Conservation (phyloP, 1,140 invertebrate species). For the Scylla paramamosain region DNA sequence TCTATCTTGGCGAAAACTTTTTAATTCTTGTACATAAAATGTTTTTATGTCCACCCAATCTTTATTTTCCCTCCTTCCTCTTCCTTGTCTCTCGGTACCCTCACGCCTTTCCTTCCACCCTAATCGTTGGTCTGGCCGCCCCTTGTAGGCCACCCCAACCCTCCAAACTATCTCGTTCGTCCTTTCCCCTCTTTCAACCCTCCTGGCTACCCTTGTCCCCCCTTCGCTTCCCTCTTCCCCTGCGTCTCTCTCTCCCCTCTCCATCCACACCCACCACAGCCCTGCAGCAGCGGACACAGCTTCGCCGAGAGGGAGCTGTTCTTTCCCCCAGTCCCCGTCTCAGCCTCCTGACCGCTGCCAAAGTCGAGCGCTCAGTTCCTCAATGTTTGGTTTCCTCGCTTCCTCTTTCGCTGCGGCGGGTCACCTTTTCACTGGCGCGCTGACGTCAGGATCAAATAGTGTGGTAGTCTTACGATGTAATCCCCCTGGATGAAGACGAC, state of each 20-base stretch:
- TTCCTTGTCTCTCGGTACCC: neutral
- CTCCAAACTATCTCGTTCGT: neutral
- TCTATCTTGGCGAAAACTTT: too few species aligned
- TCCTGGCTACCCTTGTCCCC: neutral
- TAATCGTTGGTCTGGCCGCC: neutral
- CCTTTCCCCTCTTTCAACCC: neutral
- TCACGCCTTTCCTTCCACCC: neutral
- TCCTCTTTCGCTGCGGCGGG: neutral
- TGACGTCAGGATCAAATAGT: neutral
- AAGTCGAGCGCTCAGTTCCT: neutral
- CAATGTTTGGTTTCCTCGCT: conserved; percentile 38
- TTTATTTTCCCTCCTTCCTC: neutral
- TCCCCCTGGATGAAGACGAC: neutral
- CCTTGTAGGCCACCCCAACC: neutral
- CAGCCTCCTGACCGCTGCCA: conserved; percentile 32
- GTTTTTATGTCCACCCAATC: neutral
- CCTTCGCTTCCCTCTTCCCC: neutral
- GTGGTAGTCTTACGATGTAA: neutral
- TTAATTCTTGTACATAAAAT: neutral
- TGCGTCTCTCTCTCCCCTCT: neutral
- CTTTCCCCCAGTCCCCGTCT: neutral
- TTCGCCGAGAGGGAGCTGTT: neutral
- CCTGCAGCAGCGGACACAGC: conserved; percentile 40
- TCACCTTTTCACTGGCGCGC: neutral
- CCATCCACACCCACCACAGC: neutral